Base-by-base conservation (phyloP, 2,113 vertebrate species). In the Origma solitaria region DNA sequence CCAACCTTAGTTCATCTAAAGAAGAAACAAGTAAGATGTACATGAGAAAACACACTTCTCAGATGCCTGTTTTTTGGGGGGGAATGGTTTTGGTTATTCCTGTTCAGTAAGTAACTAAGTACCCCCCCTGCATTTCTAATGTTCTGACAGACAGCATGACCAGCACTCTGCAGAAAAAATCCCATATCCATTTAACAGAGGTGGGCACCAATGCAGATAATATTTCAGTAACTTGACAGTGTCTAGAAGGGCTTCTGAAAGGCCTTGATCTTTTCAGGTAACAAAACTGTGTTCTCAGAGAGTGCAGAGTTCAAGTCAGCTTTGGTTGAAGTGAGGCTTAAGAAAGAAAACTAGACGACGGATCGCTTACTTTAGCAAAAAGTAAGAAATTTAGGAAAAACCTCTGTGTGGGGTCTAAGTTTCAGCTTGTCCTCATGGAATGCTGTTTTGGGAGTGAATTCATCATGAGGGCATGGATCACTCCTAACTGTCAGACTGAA, bases 391-490 rank as follows among this genome's bases (percentile, higher is more conserved):
- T 57, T 19, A 78, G 51, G 69, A 68, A 86, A 94, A 92, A 81
- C 5, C 57, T 70, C 75, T 45, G 42, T 27, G 54, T 54, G 68
- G 19, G 45, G 76, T 86, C 72, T 50, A 50, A 54, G 88, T 88
- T 88, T 94, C 88, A 81, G 82, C 49, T 56, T 90, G 64, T 83
- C 68, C 68, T 85, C 62, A 65, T 3, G 75, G 75, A 88, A 91
- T 77, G 58, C 37, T 92, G 18, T 35, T 87, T 65, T 45, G 35
- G 35, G 92, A 90, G 86, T 56, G 54, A 88, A 88, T 77, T 65
- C 38, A 73, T 54, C 81, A 64, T 7, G 28, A 88, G 80, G 56
- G 64, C 86, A 94, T 4, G 25, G 80, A 90, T 88, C 87, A 62
- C 38, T 88, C 44, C 85, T 79, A 65, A 65, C 31, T 73, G 60